A percentile compares a stretch with the other conserved stretches of the same genome.
phyloP scores from a whole-genome alignment of 2,113 vertebrate species.

The Phrynosoma blainvillii region DNA sequence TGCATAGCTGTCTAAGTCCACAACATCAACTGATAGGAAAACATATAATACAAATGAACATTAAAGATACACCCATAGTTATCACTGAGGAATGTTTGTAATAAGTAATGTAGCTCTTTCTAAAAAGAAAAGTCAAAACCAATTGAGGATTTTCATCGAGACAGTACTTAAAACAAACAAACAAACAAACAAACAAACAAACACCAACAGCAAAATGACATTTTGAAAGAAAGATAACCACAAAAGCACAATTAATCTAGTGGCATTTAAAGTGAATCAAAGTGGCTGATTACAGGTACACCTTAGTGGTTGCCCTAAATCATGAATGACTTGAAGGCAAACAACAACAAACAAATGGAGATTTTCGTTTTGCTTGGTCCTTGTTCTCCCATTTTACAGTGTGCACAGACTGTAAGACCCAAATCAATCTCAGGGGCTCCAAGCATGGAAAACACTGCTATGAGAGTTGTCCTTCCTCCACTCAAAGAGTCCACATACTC shows the following conservation, averaged over 20 bases:
- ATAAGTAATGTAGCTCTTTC: conserved; percentile 26
- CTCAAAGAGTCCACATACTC: too few relatives aligned
- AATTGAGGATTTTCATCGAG: conserved; percentile 4
- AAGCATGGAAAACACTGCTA: neutral
- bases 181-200: neutral
- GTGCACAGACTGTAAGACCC: neutral
- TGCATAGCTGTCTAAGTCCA: conserved; percentile 20
- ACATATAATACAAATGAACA: neutral
- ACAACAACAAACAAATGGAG: too few relatives aligned
- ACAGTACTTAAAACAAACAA: neutral
- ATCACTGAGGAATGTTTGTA: conserved; percentile 29
- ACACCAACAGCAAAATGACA: neutral
- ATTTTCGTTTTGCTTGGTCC: neutral
- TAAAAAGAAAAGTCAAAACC: conserved; percentile 33
- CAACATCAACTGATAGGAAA: conserved; percentile 27
- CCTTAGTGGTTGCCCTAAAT: too few relatives aligned
- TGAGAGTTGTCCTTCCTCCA: neutral
- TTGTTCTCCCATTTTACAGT: rapidly evolving
- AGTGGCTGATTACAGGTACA: neutral
- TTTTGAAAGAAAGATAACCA: neutral
- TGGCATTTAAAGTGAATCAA: neutral
- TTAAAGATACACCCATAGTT: conserved; percentile 35
- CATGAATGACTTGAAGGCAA: too few relatives aligned
- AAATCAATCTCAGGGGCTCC: neutral
- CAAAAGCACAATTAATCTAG: neutral